Evolutionary conservation across 2,888 invertebrate species (phyloP).

Genomic region (Fragum whitleyi): DNA sequence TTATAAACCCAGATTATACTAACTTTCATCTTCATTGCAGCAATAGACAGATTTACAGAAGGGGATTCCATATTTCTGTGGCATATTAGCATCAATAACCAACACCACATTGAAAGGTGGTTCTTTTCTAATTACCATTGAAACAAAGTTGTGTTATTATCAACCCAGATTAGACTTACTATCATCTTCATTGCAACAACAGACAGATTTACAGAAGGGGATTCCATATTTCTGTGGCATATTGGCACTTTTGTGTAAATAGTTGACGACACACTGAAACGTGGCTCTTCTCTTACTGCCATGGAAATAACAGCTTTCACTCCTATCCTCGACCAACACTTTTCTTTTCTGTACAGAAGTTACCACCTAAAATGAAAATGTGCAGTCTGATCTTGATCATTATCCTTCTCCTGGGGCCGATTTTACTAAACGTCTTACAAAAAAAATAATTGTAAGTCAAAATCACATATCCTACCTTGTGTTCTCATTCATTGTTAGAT

Average conservation of each 20-base stretch:
- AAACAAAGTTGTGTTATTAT: conserved; percentile 21
- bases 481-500: too few relatives aligned
- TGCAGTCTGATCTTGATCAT: too few relatives aligned
- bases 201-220: conserved; percentile 43
- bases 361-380: background rate
- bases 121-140: conserved; percentile 43
- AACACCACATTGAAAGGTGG: conserved; percentile 42
- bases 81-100: conserved; percentile 30
- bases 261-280: conserved; percentile 50
- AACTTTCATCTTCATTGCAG: conserved; percentile 38
- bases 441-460: too few relatives aligned
- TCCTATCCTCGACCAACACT: conserved; percentile 30
- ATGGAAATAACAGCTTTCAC: conserved; percentile 50
- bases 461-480: too few relatives aligned
- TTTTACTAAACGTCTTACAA: too few relatives aligned
- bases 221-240: conserved; percentile 38
- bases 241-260: conserved; percentile 27
- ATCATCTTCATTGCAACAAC: conserved; percentile 41
- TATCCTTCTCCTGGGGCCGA: too few relatives aligned
- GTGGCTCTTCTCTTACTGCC: conserved; percentile 42
- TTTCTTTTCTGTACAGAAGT: background rate
- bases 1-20: too few relatives aligned
- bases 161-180: background rate
- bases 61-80: conserved; percentile 34
- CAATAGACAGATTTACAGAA: conserved; percentile 39